These are phyloP conservation scores for Harpegnathos saltator DNA, from an alignment of 1,140 invertebrate species.

Conservation along the genomic window DNA sequence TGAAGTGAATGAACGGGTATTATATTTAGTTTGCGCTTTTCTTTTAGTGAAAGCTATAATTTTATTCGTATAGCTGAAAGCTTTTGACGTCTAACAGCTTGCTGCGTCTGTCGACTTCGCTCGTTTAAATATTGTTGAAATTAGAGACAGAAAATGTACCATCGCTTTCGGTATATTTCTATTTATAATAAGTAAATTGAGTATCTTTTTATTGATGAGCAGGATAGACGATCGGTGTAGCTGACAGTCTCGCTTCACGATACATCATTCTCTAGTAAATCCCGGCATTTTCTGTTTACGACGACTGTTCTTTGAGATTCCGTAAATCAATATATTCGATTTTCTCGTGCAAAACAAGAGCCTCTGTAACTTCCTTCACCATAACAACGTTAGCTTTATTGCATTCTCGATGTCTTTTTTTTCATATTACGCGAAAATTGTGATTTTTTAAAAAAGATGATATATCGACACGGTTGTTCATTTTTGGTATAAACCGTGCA, in stretches of 20 bases:
- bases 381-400: neutral
- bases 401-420: no score
- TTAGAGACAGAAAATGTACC: no score
- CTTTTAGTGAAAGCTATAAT: no score
- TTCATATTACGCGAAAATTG: no score
- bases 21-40: conserved; percentile 17
- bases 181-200: neutral
- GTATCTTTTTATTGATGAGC: conserved; percentile 2
- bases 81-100: no score
- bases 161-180: neutral
- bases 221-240: neutral
- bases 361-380: neutral
- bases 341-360: neutral
- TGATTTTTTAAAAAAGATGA: no score
- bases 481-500: no score
- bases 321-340: neutral
- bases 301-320: neutral
- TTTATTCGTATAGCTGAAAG: no score
- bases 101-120: no score
- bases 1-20: neutral
- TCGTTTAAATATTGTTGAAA: no score
- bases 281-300: neutral
- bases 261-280: conserved; percentile 28
- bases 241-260: conserved; percentile 5
- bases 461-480: no score